Base-by-base conservation (phyloP, 1,140 invertebrate species). In the Zaprionus africanus region DNA sequence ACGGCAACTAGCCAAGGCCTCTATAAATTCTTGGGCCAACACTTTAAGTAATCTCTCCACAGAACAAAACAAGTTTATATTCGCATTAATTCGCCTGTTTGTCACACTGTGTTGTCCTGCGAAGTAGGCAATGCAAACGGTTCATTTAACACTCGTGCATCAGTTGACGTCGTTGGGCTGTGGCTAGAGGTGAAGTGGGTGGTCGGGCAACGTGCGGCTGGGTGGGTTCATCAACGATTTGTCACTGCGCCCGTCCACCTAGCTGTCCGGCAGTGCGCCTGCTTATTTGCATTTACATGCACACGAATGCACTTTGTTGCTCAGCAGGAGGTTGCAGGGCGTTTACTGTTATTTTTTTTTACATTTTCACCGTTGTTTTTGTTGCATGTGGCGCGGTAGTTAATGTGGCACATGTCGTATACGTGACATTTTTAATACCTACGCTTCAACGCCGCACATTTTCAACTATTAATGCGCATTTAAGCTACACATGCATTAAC, bases 371-470 rank as follows among this genome's bases (percentile, higher is more conserved):
- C 38, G 11, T 43, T 60, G n/a, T 34, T 56, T 6, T 68, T 87
- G 79, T 88, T 88, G 77, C 80, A 88, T 87, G 83, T 81, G 80
- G 70, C 73, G 67, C 51, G 43, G 83, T 87, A 87, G 83, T 88
- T 88, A 87, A 90, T 88, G 85, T 88, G 84, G 56, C 85, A 88
- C 84, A 88, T 90, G 84, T 88, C 84, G 84, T 90, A 84, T 84
- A 88, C 84, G 84, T 88, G 84, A 88, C 84, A 88, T 90, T 88
- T 88, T 88, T 88, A 88, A 88, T 84, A 87, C 84, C 84, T 84
- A 87, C 84, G 84, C 84, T 87, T 87, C 84, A 87, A 90, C 85
- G 84, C 85, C 84, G 85, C 84, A 88, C 84, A 88, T 90, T 88
- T 90, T 88, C 84, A 88, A 88, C 84, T 88, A 88, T 88, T 88